Conservation (phyloP, 2,113 vertebrate genomes). For the human (Homo sapiens) region DNA sequence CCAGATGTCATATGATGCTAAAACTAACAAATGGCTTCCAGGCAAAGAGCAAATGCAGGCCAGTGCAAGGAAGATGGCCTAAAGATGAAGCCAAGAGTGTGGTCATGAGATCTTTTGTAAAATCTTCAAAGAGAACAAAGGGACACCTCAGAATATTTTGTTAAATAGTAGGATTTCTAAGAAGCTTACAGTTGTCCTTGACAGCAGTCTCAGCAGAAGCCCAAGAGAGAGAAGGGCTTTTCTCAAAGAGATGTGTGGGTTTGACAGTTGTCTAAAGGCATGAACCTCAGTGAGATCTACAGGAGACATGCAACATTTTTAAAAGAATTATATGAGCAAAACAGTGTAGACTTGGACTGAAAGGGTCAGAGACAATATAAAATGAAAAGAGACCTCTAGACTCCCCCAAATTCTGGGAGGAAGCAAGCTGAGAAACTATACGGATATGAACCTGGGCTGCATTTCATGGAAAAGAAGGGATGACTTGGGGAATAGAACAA, state of each 20-base stretch:
- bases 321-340: not conserved
- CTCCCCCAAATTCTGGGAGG: not conserved
- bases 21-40: not conserved
- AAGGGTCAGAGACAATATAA: not conserved
- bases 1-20: not conserved
- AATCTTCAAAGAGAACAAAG: not conserved
- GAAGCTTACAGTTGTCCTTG: not conserved
- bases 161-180: not conserved
- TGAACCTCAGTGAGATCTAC: not conserved
- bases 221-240: not conserved
- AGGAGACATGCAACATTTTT: not conserved
- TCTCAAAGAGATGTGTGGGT: not conserved
- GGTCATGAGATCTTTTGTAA: not conserved
- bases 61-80: not conserved
- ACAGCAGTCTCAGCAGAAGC: not conserved
- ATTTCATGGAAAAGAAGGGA: not conserved
- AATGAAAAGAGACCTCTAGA: not conserved
- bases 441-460: not conserved
- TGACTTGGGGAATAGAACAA: not conserved
- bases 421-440: not conserved
- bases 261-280: not conserved
- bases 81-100: not conserved
- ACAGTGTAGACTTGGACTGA: not conserved
- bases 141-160: not conserved
- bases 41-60: not conserved